Percentiles rank a stretch among this genome's conserved stretches.
These are phyloP conservation scores for Agonopterix heracliana DNA, from an alignment of 2,888 invertebrate species.

Conservation along the genomic window DNA sequence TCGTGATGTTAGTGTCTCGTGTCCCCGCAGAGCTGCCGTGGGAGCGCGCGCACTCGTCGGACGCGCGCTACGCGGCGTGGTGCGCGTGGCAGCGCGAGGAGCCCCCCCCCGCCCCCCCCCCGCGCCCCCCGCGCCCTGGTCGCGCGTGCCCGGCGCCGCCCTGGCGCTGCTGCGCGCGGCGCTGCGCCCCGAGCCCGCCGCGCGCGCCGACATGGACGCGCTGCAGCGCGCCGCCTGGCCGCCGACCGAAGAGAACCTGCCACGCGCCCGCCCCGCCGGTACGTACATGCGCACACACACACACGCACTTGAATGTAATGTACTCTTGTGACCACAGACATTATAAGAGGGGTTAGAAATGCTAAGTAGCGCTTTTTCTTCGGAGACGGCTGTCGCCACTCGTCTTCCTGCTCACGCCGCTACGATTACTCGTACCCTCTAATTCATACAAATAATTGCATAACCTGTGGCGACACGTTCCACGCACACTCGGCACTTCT, in stretches of 20 bases:
- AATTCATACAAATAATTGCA: too few species aligned
- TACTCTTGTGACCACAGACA: too few species aligned
- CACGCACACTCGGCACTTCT: too few species aligned
- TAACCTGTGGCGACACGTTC: too few species aligned
- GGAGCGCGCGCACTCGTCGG: constrained; percentile 86
- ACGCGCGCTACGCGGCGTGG: constrained; percentile 82
- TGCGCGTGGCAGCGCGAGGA: constrained; percentile 54
- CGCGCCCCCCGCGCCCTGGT: constrained; percentile 86
- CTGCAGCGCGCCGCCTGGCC: constrained; percentile 13
- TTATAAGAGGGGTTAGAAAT: too few species aligned
- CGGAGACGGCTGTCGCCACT: too few species aligned
- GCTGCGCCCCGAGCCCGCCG: constrained; percentile 79
- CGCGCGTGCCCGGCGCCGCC: constrained; percentile 84
- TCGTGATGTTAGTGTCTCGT: neutral
- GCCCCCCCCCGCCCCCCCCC: constrained; percentile 69
- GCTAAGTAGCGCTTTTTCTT: too few species aligned
- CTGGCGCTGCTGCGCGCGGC: constrained; percentile 86
- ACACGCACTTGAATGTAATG: neutral
- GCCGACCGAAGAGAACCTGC: constrained; percentile 3
- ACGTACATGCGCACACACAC: constrained; percentile 5
- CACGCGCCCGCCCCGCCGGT: constrained; percentile 6
- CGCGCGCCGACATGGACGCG: constrained; percentile 82
- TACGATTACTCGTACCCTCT: too few species aligned
- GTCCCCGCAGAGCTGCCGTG: constrained; percentile 92
- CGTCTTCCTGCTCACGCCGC: too few species aligned